A percentile compares a stretch with the other conserved stretches of the same genome.
These are phyloP conservation scores for Ecliptopera silaceata DNA, from an alignment of 2,888 invertebrate genomes.

Conservation along the genomic window DNA sequence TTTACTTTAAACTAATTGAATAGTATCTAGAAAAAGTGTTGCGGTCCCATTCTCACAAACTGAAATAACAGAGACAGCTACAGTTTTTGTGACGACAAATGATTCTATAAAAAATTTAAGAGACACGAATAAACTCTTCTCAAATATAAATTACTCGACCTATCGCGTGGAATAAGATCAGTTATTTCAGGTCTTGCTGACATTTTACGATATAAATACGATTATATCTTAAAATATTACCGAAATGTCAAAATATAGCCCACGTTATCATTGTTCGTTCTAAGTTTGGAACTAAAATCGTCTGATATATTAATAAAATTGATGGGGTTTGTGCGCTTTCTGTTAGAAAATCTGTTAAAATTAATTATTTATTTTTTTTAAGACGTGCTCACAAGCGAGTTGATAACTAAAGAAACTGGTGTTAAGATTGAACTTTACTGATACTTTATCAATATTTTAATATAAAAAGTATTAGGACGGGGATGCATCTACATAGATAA, in stretches of 20 bases:
- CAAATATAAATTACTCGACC: no score
- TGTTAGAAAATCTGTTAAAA: neutral
- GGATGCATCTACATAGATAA: constrained; percentile 46
- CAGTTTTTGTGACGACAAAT: no score
- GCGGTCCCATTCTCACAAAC: no score
- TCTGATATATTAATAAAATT: neutral
- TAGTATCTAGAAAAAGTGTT: no score
- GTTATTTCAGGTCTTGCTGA: no score
- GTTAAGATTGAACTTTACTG: neutral
- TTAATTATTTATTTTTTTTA: neutral
- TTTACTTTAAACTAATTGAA: constrained; percentile 13
- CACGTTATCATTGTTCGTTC: neutral
- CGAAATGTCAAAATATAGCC: neutral
- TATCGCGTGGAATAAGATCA: neutral
- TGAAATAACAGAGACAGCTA: no score
- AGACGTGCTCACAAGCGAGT: neutral
- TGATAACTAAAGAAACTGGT: neutral
- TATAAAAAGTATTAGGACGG: constrained; percentile 58
- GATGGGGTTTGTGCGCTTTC: neutral
- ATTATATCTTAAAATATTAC: neutral
- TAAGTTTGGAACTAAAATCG: no score
- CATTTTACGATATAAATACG: neutral
- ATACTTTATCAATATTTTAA: constrained; percentile 16
- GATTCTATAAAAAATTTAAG: no score
- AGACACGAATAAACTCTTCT: no score